These are phyloP conservation scores for Drosophila biarmipes DNA, from an alignment of 1,140 invertebrate genomes.

Conservation along the genomic window DNA sequence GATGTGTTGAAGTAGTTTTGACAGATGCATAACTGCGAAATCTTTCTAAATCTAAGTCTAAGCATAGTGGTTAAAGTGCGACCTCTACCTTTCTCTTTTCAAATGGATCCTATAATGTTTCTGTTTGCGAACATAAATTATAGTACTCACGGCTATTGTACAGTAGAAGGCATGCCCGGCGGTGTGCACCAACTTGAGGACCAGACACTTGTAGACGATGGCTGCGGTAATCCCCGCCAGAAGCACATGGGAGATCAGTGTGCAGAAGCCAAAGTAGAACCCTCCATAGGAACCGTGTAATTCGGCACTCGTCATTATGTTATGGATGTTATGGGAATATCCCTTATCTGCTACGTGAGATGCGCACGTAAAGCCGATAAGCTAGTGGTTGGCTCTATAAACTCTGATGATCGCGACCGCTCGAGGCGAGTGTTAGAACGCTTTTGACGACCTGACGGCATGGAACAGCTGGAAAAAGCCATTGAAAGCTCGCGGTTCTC, in stretches of 20 bases:
- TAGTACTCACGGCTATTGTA: slow-evolving; percentile 73
- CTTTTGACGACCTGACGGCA: slow-evolving; percentile 46
- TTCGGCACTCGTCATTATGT: slow-evolving; percentile 33
- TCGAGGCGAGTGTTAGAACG: slow-evolving; percentile 42
- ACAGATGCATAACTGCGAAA: too few relatives aligned
- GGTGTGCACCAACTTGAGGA: slow-evolving; percentile 72
- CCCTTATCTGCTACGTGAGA: slow-evolving; percentile 68
- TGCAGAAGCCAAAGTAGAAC: slow-evolving; percentile 65
- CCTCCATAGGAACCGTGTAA: slow-evolving; percentile 49
- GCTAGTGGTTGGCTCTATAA: not conserved
- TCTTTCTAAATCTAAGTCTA: too few relatives aligned
- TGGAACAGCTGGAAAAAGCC: slow-evolving; percentile 30
- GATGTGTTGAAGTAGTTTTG: too few relatives aligned
- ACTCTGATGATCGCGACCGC: slow-evolving; percentile 22
- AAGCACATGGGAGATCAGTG: slow-evolving; percentile 57
- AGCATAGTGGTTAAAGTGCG: too few relatives aligned
- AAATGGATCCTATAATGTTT: not conserved
- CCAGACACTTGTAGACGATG: slow-evolving; percentile 64
- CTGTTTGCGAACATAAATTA: not conserved
- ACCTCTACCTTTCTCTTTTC: not conserved
- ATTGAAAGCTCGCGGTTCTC: slow-evolving; percentile 26
- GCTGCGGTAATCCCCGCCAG: slow-evolving; percentile 61
- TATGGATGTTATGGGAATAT: not conserved
- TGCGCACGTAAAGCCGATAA: slow-evolving; percentile 58
- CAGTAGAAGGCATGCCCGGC: slow-evolving; percentile 78